phyloP scores from a whole-genome alignment of 2,888 invertebrate species.

The Folsomia candida region DNA sequence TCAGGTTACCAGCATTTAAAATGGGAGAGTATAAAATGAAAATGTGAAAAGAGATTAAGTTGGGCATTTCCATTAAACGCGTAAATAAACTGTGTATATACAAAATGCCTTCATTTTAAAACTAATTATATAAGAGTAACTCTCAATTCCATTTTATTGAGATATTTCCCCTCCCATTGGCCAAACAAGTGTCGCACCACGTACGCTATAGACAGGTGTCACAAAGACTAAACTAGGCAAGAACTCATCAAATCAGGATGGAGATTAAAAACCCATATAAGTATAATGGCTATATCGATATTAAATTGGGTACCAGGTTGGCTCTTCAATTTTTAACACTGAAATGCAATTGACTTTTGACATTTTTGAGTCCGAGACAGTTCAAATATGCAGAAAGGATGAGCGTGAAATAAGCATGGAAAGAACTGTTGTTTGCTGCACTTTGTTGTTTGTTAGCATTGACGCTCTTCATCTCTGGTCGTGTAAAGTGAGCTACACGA shows the following conservation, averaged over 20 bases:
- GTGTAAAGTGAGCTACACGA: too few relatives aligned
- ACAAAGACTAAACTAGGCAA: too few relatives aligned
- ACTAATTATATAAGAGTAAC: background rate
- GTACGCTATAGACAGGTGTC: too few relatives aligned
- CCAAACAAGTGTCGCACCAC: too few relatives aligned
- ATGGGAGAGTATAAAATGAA: background rate
- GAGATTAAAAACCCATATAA: too few relatives aligned
- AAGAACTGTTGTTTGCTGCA: background rate
- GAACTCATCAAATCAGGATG: too few relatives aligned
- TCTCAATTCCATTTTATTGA: too few relatives aligned
- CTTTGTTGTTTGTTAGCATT: background rate
- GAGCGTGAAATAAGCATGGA: background rate
- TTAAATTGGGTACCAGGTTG: too few relatives aligned
- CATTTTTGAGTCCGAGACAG: background rate
- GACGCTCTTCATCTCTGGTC: background rate
- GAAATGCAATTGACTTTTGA: constrained; percentile 1
- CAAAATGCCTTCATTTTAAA: too few relatives aligned
- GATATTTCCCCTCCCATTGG: too few relatives aligned
- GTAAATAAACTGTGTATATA: background rate
- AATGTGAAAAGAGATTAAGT: constrained; percentile 5
- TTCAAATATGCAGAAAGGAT: background rate
- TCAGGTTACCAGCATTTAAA: background rate
- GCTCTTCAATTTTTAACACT: too few relatives aligned
- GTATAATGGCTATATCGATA: too few relatives aligned
- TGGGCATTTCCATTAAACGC: constrained; percentile 4